These are phyloP conservation scores for Saccopteryx leptura DNA, from an alignment of 2,113 vertebrate genomes.

Conservation along the genomic window DNA sequence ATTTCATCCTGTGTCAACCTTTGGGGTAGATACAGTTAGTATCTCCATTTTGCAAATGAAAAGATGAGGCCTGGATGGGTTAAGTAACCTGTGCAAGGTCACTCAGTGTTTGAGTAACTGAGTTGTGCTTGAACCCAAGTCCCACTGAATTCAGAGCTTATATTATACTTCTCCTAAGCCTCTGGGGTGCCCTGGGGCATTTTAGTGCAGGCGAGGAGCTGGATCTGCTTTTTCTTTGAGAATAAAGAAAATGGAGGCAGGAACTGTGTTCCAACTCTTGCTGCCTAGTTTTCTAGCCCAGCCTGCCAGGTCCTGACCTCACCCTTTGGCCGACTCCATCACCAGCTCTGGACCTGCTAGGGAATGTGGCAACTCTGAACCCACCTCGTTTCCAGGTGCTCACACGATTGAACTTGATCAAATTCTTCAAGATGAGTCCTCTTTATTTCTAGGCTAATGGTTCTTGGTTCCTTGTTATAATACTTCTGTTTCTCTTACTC, in stretches of 20 bases:
- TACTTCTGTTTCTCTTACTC: neutral
- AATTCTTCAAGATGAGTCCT: neutral
- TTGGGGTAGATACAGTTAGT: neutral
- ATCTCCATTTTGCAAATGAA: neutral
- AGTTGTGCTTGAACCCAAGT: neutral
- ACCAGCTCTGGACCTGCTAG: neutral
- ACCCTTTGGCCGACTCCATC: neutral
- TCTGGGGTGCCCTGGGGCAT: neutral
- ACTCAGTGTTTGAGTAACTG: neutral
- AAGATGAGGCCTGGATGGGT: neutral
- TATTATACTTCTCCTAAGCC: neutral
- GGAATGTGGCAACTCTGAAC: rapidly evolving
- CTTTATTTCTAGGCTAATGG: neutral
- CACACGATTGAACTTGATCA: neutral
- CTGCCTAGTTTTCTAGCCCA: neutral
- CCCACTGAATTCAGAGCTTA: neutral
- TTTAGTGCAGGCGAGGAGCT: neutral
- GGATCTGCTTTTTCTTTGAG: neutral
- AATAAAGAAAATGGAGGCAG: neutral
- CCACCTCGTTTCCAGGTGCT: neutral
- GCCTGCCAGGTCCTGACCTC: neutral
- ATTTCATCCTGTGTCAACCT: neutral
- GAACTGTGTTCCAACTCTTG: neutral
- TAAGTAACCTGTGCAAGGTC: neutral
- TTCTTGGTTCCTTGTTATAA: neutral